A percentile compares a stretch with the other conserved stretches of the same genome.
These are phyloP conservation scores for Cordilura impudica DNA, from an alignment of 2,888 invertebrate species.

Conservation along the genomic window DNA sequence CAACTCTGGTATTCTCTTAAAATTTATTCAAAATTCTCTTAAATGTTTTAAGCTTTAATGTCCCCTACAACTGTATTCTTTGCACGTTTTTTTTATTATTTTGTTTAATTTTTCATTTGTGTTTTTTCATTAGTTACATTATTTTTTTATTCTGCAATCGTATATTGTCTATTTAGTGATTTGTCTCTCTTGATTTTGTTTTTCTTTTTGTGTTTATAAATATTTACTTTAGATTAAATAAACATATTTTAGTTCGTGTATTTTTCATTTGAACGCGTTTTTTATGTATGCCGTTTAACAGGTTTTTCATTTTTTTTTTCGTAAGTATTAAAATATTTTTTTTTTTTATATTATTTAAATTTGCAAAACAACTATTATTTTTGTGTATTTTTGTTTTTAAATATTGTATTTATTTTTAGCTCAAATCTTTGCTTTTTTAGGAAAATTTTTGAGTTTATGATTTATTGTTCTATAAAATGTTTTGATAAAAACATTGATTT, in stretches of 20 bases:
- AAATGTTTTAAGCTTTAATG: slow-evolving; percentile 28
- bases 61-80: slow-evolving; percentile 45
- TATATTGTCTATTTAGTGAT: slow-evolving; percentile 26
- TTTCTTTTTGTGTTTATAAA: slow-evolving; percentile 30
- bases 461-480: not conserved
- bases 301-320: slow-evolving; percentile 42
- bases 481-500: too few relatives aligned
- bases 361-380: slow-evolving; percentile 25
- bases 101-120: slow-evolving; percentile 17
- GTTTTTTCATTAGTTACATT: slow-evolving; percentile 11
- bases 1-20: slow-evolving; percentile 41
- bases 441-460: slow-evolving; percentile 3
- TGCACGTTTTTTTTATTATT: slow-evolving; percentile 54
- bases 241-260: slow-evolving; percentile 45
- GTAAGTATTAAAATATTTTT: not conserved
- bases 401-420: slow-evolving; percentile 33
- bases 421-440: slow-evolving; percentile 2
- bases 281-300: slow-evolving; percentile 50
- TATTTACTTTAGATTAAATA: slow-evolving; percentile 57
- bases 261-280: slow-evolving; percentile 35
- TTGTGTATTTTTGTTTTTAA: slow-evolving; percentile 15
- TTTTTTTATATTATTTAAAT: slow-evolving; percentile 53
- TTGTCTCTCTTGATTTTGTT: slow-evolving; percentile 25
- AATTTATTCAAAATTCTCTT: slow-evolving; percentile 20
- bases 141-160: slow-evolving; percentile 56